Base-by-base conservation (phyloP, 2,888 invertebrate species). In the Drosophila meridionalis region DNA sequence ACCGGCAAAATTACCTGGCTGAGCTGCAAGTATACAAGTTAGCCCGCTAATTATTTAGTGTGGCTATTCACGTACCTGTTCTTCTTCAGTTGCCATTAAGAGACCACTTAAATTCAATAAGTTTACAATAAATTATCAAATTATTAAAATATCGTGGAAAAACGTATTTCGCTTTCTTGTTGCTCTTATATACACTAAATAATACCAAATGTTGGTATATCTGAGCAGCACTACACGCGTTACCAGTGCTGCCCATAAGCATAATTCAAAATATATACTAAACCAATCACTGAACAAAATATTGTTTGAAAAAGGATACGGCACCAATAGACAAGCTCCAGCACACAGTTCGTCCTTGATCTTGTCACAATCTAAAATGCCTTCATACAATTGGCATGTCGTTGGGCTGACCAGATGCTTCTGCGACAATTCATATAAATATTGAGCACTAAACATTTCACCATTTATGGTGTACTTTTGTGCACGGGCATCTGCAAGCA, bases 361-460 rank as follows among this genome's bases (percentile, higher is more conserved):
- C 82, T 92, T 87, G 66, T 89, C 82, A 85, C 91, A 91, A 80
- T 94, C 88, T 67, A 94, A 82, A 72, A 78, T 73, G 42, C 94
- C 94, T 71, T 92, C 80, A 81, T 93, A 92, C 48, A 94, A 64
- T 74, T 89, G 78, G 62, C 91, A 91, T 20, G 77, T 68, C 26
- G 77, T 78, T 7, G 42, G 56, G 26, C 55, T 50, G 8, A 14
- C 45, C 8, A 90, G 45, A 70, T 90, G 78, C 64, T 92, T 90
- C 67, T 82, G 71, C 9, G 91, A 75, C 26, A 93, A 92, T 74
- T 94, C 93, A 8, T 94, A 94, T 95, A 98, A 95, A 90, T 96
- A 94, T 73, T 94, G 94, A 36, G 96, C 96, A 93, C 96, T 96
- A 89, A 97, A 97, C 94, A 98, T 97, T 94, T 99, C 99, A 9